Evolutionary conservation across 2,113 vertebrate species (phyloP).

Genomic region (Suricata suricatta): DNA sequence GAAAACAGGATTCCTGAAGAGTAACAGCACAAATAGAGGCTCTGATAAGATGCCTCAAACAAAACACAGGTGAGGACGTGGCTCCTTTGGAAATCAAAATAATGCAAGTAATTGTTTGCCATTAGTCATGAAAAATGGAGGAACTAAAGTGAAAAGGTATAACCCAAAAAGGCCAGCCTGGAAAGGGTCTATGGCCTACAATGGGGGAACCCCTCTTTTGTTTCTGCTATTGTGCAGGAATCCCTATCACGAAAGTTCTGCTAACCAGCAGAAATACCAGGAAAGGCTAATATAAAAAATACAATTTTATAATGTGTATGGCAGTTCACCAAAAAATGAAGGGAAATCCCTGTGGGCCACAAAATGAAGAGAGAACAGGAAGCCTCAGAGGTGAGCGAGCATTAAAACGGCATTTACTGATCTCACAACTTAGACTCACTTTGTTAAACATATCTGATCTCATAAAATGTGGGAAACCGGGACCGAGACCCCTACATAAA

Average conservation of each 20-base stretch:
- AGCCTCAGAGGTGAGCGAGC: not conserved
- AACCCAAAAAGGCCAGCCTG: not conserved
- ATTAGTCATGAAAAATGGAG: slow-evolving; percentile 8
- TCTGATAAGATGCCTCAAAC: not conserved
- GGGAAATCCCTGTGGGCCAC: not conserved
- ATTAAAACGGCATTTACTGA: not conserved
- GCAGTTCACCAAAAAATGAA: not conserved
- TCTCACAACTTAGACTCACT: not conserved
- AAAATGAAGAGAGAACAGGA: not conserved
- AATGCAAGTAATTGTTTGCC: not conserved
- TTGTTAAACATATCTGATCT: not conserved
- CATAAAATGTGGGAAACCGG: not conserved
- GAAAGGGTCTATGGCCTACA: not conserved
- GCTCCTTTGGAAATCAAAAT: not conserved
- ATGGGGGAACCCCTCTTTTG: not conserved
- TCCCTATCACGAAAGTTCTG: not conserved
- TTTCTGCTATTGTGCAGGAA: not conserved
- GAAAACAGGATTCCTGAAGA: not conserved
- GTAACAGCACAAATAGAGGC: not conserved
- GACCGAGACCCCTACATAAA: not conserved
- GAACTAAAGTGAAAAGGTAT: not conserved
- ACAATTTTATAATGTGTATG: slow-evolving; percentile 1
- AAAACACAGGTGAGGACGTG: not conserved
- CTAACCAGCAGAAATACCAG: not conserved
- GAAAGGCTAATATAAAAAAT: not conserved